These are phyloP conservation scores for Tinea trinotella DNA, from an alignment of 2,888 invertebrate species.

Conservation along the genomic window DNA sequence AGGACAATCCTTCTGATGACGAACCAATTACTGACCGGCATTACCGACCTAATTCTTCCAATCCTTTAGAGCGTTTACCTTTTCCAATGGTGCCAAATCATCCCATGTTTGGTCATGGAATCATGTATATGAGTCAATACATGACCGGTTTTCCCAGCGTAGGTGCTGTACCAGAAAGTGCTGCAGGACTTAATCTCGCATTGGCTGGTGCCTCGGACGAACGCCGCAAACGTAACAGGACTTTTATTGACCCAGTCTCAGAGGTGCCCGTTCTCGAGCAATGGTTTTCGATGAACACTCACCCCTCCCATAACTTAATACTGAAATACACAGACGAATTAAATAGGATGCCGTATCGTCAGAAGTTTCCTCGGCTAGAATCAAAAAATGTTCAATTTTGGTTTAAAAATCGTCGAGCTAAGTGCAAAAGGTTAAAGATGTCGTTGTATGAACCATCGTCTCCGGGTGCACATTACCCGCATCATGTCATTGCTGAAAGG, in stretches of 20 bases:
- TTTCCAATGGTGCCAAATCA: slow-evolving; percentile 87
- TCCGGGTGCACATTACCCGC: slow-evolving; percentile 71
- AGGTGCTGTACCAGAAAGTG: slow-evolving; percentile 66
- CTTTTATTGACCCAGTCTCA: slow-evolving; percentile 99
- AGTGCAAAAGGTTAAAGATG: slow-evolving; percentile 97
- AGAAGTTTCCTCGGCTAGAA: slow-evolving; percentile 98
- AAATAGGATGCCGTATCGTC: slow-evolving; percentile 96
- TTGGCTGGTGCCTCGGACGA: slow-evolving; percentile 82
- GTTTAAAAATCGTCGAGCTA: slow-evolving; percentile 99
- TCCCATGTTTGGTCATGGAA: slow-evolving; percentile 90
- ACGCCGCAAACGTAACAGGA: slow-evolving; percentile 94
- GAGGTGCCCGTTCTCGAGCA: slow-evolving; percentile 95
- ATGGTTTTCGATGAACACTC: slow-evolving; percentile 98
- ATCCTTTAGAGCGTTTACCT: slow-evolving; percentile 66
- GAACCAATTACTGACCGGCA: slow-evolving; percentile 57
- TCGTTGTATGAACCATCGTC: slow-evolving; percentile 84
- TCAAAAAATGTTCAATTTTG: slow-evolving; percentile 99
- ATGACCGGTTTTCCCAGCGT: slow-evolving; percentile 75
- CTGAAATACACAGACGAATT: slow-evolving; percentile 98
- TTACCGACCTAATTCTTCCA: slow-evolving; percentile 41
- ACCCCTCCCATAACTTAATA: slow-evolving; percentile 98
- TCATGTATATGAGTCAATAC: slow-evolving; percentile 94
- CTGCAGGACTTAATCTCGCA: slow-evolving; percentile 75
- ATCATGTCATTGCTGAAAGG: slow-evolving; percentile 69
- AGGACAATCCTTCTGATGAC: slow-evolving; percentile 67